A percentile compares a stretch with the other conserved stretches of the same genome.
Evolutionary conservation across 2,888 invertebrate genomes (phyloP).

Genomic region (Lysandra coridon): DNA sequence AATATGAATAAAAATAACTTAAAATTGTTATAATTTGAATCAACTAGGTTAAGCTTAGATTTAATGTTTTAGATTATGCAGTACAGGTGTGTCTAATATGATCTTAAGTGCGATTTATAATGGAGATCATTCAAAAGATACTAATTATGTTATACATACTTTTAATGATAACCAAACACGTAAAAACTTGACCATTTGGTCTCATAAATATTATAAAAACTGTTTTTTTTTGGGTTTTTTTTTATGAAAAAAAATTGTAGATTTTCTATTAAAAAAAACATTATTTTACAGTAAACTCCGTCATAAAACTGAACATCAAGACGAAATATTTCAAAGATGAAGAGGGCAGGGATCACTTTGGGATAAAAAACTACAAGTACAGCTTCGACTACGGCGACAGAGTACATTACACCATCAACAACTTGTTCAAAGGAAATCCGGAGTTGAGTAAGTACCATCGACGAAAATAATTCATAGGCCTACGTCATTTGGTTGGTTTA

Average conservation of each 20-base stretch:
- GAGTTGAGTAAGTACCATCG: slow-evolving; percentile 66
- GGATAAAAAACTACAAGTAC: slow-evolving; percentile 70
- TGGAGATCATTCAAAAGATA: too few relatives aligned
- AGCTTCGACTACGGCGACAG: slow-evolving; percentile 72
- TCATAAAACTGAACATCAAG: slow-evolving; percentile 71
- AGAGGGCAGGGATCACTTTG: slow-evolving; percentile 70
- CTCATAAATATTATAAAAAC: too few relatives aligned
- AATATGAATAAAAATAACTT: not conserved
- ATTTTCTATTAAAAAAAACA: not conserved
- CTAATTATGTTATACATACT: too few relatives aligned
- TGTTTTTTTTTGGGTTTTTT: too few relatives aligned
- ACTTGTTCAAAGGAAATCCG: slow-evolving; percentile 73
- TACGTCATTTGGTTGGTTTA: too few relatives aligned
- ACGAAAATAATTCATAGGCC: not conserved
- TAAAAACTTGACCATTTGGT: too few relatives aligned
- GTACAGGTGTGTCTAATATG: too few relatives aligned
- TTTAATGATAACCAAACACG: too few relatives aligned
- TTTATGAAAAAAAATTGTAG: too few relatives aligned
- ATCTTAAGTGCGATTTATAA: too few relatives aligned
- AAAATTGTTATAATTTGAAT: not conserved
- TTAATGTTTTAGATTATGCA: too few relatives aligned
- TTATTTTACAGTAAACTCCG: slow-evolving; percentile 64
- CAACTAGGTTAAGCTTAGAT: not conserved
- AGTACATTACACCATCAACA: slow-evolving; percentile 69
- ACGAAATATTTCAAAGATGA: slow-evolving; percentile 73